A percentile compares a stretch with the other conserved stretches of the same genome.
Conservation (phyloP, 2,888 invertebrate species). For the Caenorhabditis sp. region DNA sequence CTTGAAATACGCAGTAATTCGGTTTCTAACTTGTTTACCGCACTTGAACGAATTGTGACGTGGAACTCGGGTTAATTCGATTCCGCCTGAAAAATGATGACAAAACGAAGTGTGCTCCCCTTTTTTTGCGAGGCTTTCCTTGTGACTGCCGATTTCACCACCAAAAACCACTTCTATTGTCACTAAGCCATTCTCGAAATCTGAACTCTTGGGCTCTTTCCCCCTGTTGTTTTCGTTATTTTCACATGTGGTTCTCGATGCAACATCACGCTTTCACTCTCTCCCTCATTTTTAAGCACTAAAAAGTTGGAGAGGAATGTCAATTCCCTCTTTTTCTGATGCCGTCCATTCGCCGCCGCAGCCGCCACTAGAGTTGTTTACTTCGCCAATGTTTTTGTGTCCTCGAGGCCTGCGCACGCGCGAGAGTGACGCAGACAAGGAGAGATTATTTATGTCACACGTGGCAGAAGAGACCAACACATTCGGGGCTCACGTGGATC, state of each 20-base stretch:
- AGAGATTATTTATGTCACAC: conserved; percentile 48
- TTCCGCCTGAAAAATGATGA: no score
- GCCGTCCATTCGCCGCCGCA: conserved; percentile 15
- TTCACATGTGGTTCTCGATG: conserved; percentile 20
- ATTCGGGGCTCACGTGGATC: no score
- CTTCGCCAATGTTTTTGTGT: conserved; percentile 50
- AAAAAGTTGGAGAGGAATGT: conserved; percentile 10
- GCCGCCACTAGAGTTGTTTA: conserved; percentile 41
- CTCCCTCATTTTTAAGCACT: conserved; percentile 12
- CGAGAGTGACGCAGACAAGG: conserved; percentile 40
- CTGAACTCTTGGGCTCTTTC: not conserved
- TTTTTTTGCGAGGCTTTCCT: not conserved
- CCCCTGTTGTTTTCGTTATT: not conserved
- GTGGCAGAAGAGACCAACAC: conserved; percentile 10
- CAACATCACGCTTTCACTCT: conserved; percentile 1
- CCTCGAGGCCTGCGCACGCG: conserved; percentile 33
- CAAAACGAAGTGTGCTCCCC: not conserved
- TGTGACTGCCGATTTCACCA: no score
- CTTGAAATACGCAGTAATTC: no score
- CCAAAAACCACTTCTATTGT: not conserved
- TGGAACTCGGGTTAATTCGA: no score
- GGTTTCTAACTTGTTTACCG: no score
- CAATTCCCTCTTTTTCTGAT: conserved; percentile 25
- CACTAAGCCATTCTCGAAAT: not conserved
- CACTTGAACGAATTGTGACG: no score